A percentile compares a stretch with the other conserved stretches of the same genome.
Conservation (phyloP, 2,113 vertebrate species). For the Semnopithecus entellus region DNA sequence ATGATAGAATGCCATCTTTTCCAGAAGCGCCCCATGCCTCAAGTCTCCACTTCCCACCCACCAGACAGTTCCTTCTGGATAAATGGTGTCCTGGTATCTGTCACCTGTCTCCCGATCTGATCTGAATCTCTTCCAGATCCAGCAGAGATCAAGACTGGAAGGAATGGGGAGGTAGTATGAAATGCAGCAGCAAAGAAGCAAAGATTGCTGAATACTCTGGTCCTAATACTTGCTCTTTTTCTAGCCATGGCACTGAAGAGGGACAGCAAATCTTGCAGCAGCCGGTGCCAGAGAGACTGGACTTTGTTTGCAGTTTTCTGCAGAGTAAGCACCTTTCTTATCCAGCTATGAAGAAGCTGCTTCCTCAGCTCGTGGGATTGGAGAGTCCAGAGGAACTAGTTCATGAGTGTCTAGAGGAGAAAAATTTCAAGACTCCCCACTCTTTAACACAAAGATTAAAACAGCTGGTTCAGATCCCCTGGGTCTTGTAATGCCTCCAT, state of each 20-base stretch:
- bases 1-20: not conserved
- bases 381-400: not conserved
- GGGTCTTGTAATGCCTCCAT: not conserved
- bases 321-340: conserved; percentile 85
- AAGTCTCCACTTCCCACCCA: not conserved
- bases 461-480: not conserved
- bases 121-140: not conserved
- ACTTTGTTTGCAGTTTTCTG: conserved; percentile 86
- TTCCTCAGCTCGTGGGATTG: not conserved
- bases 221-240: conserved; percentile 65
- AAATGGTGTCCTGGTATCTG: not conserved
- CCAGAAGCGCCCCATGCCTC: not conserved
- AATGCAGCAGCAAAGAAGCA: not conserved
- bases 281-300: conserved; percentile 81
- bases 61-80: not conserved
- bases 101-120: not conserved
- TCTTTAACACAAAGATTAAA: not conserved
- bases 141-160: not conserved
- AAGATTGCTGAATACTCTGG: not conserved
- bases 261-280: conserved; percentile 66
- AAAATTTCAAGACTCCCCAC: not conserved
- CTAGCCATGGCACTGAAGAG: conserved; percentile 86
- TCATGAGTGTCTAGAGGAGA: not conserved
- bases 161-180: not conserved
- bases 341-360: not conserved